Evolutionary conservation across 2,113 vertebrate species (phyloP).

Genomic region (Empidonax traillii): DNA sequence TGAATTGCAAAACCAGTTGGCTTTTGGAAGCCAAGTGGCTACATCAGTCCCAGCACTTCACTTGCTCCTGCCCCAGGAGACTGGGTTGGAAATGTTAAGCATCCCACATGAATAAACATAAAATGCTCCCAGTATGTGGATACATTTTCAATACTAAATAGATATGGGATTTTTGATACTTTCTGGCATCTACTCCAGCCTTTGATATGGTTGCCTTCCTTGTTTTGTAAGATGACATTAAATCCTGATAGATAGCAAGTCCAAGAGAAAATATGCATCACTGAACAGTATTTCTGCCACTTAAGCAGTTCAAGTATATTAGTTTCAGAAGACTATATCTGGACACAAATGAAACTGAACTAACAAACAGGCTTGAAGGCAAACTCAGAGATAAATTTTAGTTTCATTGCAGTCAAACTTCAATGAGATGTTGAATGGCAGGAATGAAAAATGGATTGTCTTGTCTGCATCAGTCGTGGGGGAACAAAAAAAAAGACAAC

Average conservation of each 20-base stretch:
- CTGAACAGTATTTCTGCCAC: neutral
- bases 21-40: neutral
- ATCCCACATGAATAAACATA: neutral
- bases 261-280: neutral
- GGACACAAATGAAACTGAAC: neutral
- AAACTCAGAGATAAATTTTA: neutral
- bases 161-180: neutral
- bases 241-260: neutral
- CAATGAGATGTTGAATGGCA: neutral
- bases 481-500: neutral
- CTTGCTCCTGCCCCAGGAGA: neutral
- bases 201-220: neutral
- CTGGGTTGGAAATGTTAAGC: neutral
- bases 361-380: neutral
- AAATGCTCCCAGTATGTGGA: neutral
- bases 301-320: neutral
- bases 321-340: neutral
- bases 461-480: neutral
- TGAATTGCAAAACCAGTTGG: neutral
- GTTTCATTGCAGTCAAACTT: constrained; percentile 2
- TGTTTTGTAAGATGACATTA: neutral
- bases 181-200: neutral
- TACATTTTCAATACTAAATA: neutral
- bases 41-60: neutral
- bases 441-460: neutral